These are phyloP conservation scores for Fistularia tabacaria DNA, from an alignment of 2,797 vertebrate species.

Conservation along the genomic window DNA sequence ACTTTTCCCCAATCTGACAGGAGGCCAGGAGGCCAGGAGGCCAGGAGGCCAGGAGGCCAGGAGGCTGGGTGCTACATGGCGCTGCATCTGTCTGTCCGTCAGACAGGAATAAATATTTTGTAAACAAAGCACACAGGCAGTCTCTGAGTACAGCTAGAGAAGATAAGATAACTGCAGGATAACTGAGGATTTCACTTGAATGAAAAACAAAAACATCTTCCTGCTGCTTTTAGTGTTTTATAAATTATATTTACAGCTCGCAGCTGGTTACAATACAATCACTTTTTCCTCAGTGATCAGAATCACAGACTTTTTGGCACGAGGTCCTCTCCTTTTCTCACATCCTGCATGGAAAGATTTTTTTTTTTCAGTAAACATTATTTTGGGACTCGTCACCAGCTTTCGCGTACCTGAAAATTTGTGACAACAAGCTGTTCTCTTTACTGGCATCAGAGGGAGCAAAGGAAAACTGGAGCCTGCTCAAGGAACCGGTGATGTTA, in stretches of 20 bases:
- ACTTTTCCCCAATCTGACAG: slow-evolving; percentile 30
- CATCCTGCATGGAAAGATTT: slow-evolving; percentile 3
- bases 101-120: not conserved
- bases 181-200: too few species aligned
- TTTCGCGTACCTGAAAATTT: not conserved
- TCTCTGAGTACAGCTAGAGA: slow-evolving; percentile 22
- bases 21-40: not conserved
- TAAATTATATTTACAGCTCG: slow-evolving; percentile 33
- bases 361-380: too few species aligned
- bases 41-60: not conserved
- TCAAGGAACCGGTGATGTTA: not conserved
- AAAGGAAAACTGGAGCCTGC: too few species aligned
- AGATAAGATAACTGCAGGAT: slow-evolving; percentile 1
- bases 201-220: not conserved
- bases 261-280: slow-evolving; percentile 43
- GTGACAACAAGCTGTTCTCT: slow-evolving; percentile 4
- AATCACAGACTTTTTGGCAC: slow-evolving; percentile 52
- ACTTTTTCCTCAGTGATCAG: slow-evolving; percentile 21
- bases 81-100: too few species aligned
- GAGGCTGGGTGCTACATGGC: too few species aligned
- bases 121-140: not conserved
- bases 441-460: slow-evolving; percentile 13
- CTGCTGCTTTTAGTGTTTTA: not conserved
- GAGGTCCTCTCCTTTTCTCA: not conserved
- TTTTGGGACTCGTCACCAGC: too few species aligned